A percentile compares a stretch with the other conserved stretches of the same genome.
Evolutionary conservation across 2,113 vertebrate genomes (phyloP).

Genomic region (Perca flavescens): DNA sequence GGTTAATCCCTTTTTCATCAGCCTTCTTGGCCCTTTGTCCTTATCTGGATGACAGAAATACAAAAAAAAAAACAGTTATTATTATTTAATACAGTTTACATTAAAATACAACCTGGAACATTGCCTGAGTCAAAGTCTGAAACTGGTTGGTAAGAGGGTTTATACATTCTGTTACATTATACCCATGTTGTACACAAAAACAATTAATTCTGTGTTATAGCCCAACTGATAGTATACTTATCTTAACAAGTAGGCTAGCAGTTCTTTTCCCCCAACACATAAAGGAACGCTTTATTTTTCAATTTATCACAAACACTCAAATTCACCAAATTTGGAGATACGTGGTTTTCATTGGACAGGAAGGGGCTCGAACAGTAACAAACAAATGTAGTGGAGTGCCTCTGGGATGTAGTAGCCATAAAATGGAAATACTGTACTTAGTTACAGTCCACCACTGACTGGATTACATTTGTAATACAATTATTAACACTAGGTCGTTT

Average conservation of each 20-base stretch:
- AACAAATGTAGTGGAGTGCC: too few species aligned
- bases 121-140: not conserved
- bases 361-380: too few species aligned
- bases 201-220: not conserved
- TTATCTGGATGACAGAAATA: constrained; percentile 79
- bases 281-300: too few species aligned
- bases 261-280: too few species aligned
- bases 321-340: too few species aligned
- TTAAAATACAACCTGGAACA: not conserved
- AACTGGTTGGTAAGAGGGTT: not conserved
- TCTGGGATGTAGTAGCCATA: too few species aligned
- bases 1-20: constrained; percentile 89
- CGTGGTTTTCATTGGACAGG: too few species aligned
- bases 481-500: not conserved
- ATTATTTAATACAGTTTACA: not conserved
- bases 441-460: too few species aligned
- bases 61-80: not conserved
- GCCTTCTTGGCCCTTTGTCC: constrained; percentile 81
- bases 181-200: not conserved
- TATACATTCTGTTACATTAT: not conserved
- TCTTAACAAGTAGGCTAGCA: too few species aligned
- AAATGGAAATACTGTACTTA: too few species aligned
- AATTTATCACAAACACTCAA: too few species aligned
- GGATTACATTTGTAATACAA: not conserved
- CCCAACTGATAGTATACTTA: too few species aligned